phyloP scores from a whole-genome alignment of 30 jellyfish, hydroid and myxozoan genomes.

The Cassiopea andromeda region DNA sequence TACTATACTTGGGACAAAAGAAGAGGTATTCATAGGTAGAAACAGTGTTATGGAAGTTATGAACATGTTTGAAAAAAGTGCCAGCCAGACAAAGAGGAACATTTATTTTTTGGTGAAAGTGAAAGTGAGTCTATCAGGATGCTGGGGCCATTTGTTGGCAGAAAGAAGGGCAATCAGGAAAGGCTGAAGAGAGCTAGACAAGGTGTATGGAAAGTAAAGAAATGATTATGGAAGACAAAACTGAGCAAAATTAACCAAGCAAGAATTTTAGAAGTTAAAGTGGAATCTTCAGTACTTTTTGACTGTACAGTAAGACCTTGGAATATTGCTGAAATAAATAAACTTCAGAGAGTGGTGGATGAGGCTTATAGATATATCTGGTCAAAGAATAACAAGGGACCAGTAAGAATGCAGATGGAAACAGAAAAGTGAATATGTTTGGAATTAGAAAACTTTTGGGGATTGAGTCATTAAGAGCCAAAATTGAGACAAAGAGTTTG shows the following conservation, averaged over 20 bases:
- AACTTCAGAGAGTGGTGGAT: neutral
- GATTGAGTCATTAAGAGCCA: neutral
- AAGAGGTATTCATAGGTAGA: neutral
- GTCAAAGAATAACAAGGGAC: neutral
- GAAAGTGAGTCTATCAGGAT: slow-evolving; percentile 11
- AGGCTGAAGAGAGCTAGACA: neutral
- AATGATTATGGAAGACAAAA: neutral
- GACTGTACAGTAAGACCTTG: neutral
- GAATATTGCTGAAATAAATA: slow-evolving; percentile 1
- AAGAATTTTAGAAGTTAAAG: neutral
- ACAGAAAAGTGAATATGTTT: neutral
- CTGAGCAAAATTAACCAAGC: slow-evolving; percentile 1
- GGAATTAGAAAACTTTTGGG: neutral
- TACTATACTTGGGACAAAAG: neutral
- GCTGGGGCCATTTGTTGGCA: slow-evolving; percentile 10
- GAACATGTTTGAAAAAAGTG: slow-evolving; percentile 6
- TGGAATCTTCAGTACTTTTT: slow-evolving; percentile 5
- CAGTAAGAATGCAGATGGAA: neutral
- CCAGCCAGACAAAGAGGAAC: slow-evolving; percentile 4
- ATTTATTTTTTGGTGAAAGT: neutral
- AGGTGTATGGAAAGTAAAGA: neutral
- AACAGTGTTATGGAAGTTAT: neutral
- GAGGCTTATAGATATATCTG: slow-evolving; percentile 2
- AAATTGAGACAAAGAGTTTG: neutral
- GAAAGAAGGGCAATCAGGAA: neutral